phyloP scores from a whole-genome alignment of 2,888 invertebrate genomes.

The Eupithecia inturbata region DNA sequence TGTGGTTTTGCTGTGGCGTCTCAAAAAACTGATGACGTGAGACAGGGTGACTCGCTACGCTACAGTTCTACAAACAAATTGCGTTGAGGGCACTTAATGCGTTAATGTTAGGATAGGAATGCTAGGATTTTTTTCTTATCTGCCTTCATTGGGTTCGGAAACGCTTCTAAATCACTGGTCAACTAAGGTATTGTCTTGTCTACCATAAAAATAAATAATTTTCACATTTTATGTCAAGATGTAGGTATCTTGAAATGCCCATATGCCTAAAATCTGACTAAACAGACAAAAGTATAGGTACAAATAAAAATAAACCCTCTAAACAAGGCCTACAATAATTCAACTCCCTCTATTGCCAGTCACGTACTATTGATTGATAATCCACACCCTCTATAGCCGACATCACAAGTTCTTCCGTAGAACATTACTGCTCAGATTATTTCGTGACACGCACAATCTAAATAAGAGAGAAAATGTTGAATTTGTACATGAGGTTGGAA shows the following conservation, averaged over 20 bases:
- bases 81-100: background rate
- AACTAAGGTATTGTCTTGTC: background rate
- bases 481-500: conserved; percentile 17
- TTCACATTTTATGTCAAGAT: background rate
- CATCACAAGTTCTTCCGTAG: conserved; percentile 34
- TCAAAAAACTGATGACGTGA: background rate
- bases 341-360: conserved; percentile 28
- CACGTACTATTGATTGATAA: conserved; percentile 44
- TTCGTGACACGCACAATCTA: conserved; percentile 47
- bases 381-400: conserved; percentile 36
- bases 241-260: no score
- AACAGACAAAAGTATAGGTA: background rate
- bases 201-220: background rate
- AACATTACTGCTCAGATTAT: conserved; percentile 45
- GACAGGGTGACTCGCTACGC: background rate
- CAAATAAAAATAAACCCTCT: conserved; percentile 6
- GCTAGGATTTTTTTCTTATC: background rate
- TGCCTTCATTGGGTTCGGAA: background rate
- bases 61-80: background rate
- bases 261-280: background rate
- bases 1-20: background rate
- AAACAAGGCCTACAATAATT: conserved; percentile 19
- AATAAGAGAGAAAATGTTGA: conserved; percentile 39
- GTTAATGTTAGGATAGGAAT: background rate
- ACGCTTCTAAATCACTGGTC: background rate